Conservation (phyloP, 1,140 invertebrate species). For the Lordiphosa mommai region DNA sequence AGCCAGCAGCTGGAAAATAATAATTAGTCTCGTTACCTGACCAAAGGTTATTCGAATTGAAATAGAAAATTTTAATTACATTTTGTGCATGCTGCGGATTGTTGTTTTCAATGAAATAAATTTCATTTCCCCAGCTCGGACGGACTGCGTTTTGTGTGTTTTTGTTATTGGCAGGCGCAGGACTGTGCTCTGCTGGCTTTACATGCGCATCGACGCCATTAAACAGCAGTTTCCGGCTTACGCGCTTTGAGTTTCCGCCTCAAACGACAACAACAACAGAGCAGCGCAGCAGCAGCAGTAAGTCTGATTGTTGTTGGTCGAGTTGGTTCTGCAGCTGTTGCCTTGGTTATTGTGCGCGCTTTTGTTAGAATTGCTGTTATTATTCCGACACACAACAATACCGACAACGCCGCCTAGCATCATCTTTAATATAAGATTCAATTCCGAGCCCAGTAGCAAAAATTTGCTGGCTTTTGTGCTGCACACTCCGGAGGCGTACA, state of each 20-base stretch:
- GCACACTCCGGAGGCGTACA: slow-evolving; percentile 18
- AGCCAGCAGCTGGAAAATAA: slow-evolving; percentile 43
- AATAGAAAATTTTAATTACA: slow-evolving; percentile 77
- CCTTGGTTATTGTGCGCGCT: slow-evolving; percentile 67
- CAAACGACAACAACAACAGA: slow-evolving; percentile 50
- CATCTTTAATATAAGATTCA: slow-evolving; percentile 76
- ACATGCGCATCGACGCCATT: slow-evolving; percentile 72
- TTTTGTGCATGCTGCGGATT: slow-evolving; percentile 61
- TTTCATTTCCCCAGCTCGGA: slow-evolving; percentile 54
- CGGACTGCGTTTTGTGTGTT: no score
- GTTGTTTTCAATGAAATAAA: slow-evolving; percentile 72
- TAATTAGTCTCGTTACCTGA: slow-evolving; percentile 17
- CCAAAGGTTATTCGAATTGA: slow-evolving; percentile 62
- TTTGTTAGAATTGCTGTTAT: slow-evolving; percentile 68
- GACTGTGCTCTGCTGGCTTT: slow-evolving; percentile 13
- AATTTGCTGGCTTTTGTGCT: slow-evolving; percentile 42
- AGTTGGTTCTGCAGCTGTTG: slow-evolving; percentile 63
- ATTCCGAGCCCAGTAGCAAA: slow-evolving; percentile 48
- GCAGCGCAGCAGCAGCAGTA: not conserved
- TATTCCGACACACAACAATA: slow-evolving; percentile 55
- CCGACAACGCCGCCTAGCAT: slow-evolving; percentile 41
- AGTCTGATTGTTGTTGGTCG: slow-evolving; percentile 58
- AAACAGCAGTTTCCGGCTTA: slow-evolving; percentile 77
- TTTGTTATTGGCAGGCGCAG: no score
- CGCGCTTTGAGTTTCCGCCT: slow-evolving; percentile 77